Base-by-base conservation (phyloP, 2,113 vertebrate species). In the Pyxicephalus adspersus region DNA sequence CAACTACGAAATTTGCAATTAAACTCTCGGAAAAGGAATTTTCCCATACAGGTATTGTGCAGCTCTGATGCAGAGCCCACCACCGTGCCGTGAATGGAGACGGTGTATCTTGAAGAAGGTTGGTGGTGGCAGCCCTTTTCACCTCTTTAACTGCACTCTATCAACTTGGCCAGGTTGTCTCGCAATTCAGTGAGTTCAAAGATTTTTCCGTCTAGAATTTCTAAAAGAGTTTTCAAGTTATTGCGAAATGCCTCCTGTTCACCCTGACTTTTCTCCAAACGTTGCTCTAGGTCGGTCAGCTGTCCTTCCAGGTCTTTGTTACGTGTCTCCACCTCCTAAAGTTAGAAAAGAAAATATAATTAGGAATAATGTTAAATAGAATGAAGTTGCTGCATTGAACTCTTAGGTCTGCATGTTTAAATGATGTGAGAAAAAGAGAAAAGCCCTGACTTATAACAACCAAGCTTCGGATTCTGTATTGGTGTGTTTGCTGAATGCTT, bases 181-280 rank as follows among this genome's bases (percentile, higher is more conserved):
- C 97, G 93, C 88, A 98, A 94, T 90, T 98, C 98, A 73, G 97
- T 95, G 90, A 99, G 93, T 95, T 99, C 97, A 91, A 99, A 98
- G 93, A 99, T 99, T 94, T 99, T 99, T 84, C 96, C 96, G 68
- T 99, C 97, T 90, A 99, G 92, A 87, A 99, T 92, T 93, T 99
- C 97, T 95, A 99, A 94, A 92, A 99, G 93, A 58, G 96, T 97
- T 93, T 97, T 96, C 92, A 99, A 95, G 89, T 96, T 97, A 95
- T 96, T 97, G 87, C 95, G 94, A 92, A 99, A 98, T 86, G 92
- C 95, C 92, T 99, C 96, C 90, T 99, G 96, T 86, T 98, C 96
- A 78, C 94, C 95, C 86, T 99, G 98, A 93, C 95, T 98, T 89
- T 96, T 95, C 91, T 99, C 97, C 90, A 99, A 91, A 76, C 96